These are phyloP conservation scores for Eulemur mongoz DNA, from an alignment of 2,797 vertebrate genomes.

Conservation along the genomic window DNA sequence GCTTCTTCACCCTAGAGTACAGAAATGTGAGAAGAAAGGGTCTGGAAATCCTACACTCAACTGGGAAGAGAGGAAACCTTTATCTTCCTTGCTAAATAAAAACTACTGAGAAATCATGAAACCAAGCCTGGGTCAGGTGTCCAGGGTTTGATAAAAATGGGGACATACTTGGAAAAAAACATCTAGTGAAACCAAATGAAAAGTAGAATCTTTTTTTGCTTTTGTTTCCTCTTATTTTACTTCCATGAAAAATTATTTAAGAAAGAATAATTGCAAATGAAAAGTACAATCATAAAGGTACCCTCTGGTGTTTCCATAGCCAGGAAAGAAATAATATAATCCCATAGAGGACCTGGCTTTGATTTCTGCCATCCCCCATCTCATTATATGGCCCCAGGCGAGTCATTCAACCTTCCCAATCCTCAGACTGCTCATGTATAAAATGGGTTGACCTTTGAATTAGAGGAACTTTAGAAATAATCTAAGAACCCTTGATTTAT, in stretches of 20 bases:
- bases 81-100: not conserved
- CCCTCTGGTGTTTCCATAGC: not conserved
- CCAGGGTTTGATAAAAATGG: not conserved
- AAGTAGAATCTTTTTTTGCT: not conserved
- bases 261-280: conserved; percentile 41
- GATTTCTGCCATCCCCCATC: not conserved
- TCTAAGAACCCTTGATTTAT: conserved; percentile 17
- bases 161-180: not conserved
- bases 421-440: not conserved
- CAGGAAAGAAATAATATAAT: not conserved
- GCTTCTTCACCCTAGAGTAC: conserved; percentile 3
- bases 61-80: not conserved
- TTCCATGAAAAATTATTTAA: conserved; percentile 29
- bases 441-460: conserved; percentile 39
- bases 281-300: not conserved
- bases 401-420: not conserved
- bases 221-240: not conserved
- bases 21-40: not conserved
- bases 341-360: not conserved
- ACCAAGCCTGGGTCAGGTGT: not conserved
- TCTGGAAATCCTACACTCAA: not conserved
- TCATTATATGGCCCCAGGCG: not conserved
- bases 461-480: conserved; percentile 44
- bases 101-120: not conserved
- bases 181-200: not conserved